Evolutionary conservation across 2,888 invertebrate genomes (phyloP), one percentile per base, ranked within the genome.

Genomic region (Cecidostiba fungosa): DNA sequence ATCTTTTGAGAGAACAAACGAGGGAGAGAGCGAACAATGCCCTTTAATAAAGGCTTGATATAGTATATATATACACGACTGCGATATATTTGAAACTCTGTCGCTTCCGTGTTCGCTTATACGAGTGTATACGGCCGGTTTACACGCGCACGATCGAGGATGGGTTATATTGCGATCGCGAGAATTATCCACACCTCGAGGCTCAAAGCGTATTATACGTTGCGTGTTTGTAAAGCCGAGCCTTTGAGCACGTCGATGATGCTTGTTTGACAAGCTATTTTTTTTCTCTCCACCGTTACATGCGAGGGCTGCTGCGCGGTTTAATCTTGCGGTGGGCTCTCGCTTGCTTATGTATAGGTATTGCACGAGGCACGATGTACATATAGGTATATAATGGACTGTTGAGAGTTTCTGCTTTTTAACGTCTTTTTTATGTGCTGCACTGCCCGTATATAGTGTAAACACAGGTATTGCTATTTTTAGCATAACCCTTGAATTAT

Each of bases 221-320:
- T 36, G 29, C 32, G 19, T 66, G 19, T 29, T 19, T 19, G 29
- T 36, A 19, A 10, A 39, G 70, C n/a, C 6, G n/a, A n/a, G 39
- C 72, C 39, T 10, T 23, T 72, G 72, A 39, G 23, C n/a, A 10
- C 23, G 14, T 66, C 66, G 26, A 66, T 66, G 66, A n/a, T 43
- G 23, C 72, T 72, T 43, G 72, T 72, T 39, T 43, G 72, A 23
- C 72, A 43, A 72, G 23, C 43, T 43, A 26, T 72, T 66, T 72
- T 72, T 23, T 72, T 39, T 26, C 54, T 23, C n/a, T 5, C 8
- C 6, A 23, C 39, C 72, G 43, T 72, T 72, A 72, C n/a, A 23
- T 29, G 10, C 43, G 43, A 72, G 32, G 72, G 23, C 39, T 39
- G 39, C 19, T 26, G 29, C 29, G 66, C n/a, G 66, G 66, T 43